A percentile compares a stretch with the other conserved stretches of the same genome.
phyloP scores from a whole-genome alignment of 2,888 invertebrate genomes.

The Congeria kusceri region DNA sequence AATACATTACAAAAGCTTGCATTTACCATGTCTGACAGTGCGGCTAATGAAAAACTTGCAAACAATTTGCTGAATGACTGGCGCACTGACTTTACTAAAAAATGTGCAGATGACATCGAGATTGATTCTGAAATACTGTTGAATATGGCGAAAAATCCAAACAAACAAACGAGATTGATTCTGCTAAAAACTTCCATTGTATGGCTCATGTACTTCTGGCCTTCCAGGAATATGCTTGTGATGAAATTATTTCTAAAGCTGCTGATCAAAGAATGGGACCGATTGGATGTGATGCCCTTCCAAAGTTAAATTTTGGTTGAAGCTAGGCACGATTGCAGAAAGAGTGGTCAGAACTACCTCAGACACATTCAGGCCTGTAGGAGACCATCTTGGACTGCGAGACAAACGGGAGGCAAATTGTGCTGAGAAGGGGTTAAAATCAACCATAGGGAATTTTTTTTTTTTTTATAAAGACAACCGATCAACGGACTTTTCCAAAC shows the following conservation, averaged over 20 bases:
- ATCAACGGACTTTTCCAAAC: constrained; percentile 44
- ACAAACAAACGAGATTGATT: neutral
- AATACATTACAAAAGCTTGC: constrained; percentile 12
- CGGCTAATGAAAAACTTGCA: constrained; percentile 26
- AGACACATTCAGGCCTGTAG: constrained; percentile 22
- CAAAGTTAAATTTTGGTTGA: constrained; percentile 18
- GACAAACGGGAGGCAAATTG: constrained; percentile 28
- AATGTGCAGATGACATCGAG: neutral
- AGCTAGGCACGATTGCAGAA: constrained; percentile 15
- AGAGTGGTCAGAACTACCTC: constrained; percentile 16
- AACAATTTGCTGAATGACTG: constrained; percentile 23
- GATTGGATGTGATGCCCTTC: constrained; percentile 10
- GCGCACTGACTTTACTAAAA: neutral
- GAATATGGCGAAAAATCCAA: no score
- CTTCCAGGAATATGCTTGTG: constrained; percentile 15
- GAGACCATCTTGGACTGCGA: constrained; percentile 24
- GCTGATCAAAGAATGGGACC: neutral
- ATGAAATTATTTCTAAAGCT: neutral
- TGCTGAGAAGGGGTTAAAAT: constrained; percentile 16
- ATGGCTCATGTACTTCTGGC: constrained; percentile 36
- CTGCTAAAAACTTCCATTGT: constrained; percentile 33
- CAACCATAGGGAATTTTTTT: constrained; percentile 30
- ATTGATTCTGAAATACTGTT: no score
- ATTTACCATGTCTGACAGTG: constrained; percentile 27
- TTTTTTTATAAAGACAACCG: no score